Percentiles rank a stretch among this genome's conserved stretches.
phyloP scores from a whole-genome alignment of 2,113 vertebrate genomes.

The Colinus virginianus region DNA sequence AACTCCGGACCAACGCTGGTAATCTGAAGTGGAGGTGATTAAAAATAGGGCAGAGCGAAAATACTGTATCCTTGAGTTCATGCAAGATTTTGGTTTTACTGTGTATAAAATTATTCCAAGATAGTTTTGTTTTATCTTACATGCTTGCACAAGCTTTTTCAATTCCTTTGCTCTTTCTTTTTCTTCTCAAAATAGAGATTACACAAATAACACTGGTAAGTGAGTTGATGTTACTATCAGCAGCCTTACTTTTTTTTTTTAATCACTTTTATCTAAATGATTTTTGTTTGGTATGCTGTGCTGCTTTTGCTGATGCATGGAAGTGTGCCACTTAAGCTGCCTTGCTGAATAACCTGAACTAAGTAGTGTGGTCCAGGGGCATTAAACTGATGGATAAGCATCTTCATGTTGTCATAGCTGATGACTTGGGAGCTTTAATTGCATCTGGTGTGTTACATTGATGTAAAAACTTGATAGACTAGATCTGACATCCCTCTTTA shows the following conservation, averaged over 20 bases:
- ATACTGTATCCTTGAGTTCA: not conserved
- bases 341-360: not conserved
- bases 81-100: not conserved
- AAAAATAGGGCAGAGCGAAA: not conserved
- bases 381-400: not conserved
- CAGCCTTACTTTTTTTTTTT: not conserved
- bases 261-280: not conserved
- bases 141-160: not conserved
- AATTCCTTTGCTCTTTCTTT: not conserved
- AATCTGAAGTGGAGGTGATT: not conserved
- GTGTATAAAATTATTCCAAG: not conserved
- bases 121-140: not conserved
- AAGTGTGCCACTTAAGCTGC: not conserved
- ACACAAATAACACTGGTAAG: not conserved
- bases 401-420: not conserved
- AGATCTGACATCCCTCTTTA: not conserved
- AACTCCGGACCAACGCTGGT: not conserved
- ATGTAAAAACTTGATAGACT: not conserved
- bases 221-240: not conserved
- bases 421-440: not conserved
- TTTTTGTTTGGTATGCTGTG: not conserved
- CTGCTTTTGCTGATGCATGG: not conserved
- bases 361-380: not conserved
- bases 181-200: not conserved
- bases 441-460: not conserved